Base-by-base conservation (phyloP, 1,140 invertebrate genomes). In the Samia ricini region DNA sequence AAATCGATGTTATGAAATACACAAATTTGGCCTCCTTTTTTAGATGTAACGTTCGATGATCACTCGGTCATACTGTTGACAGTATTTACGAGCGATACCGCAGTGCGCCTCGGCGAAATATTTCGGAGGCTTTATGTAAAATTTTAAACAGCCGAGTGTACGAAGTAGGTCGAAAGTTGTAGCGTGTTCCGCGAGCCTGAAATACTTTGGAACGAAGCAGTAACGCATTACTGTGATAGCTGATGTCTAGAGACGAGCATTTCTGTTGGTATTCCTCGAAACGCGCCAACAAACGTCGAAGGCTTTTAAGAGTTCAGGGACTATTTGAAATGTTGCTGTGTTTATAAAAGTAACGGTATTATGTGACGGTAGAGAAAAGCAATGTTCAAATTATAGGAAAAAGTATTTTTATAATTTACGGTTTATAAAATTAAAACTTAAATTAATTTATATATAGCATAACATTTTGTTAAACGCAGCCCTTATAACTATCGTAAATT, bases 51-150 rank as follows among this genome's bases (percentile, higher is more conserved):
- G 33, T 33, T 57, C 24, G 63, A 62, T 65, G 63, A 51, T 57
- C 48, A 51, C 19, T 54, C 60, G 56, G 55, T 56, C 63, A 58
- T 58, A 57, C 71, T 71, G 72, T 71, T n/a, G 60, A 72, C 72
- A 74, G 69, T 69, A 66, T 72, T 71, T 63, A 63, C 63, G 48
- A 56, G 33, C 49, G 56, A 62, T 71, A 59, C 70, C 76, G 76
- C 73, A 78, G 21, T 78, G 73, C 76, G 76, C 76, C 66, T 63
- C 65, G 29, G 65, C 8, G 33, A 69, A 75, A 75, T 71, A 75
- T 73, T 75, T 75, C 65, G 66, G n/a, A 61, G 64, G 67, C 62
- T 72, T 70, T 74, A 77, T 77, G 63, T 71, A 75, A 75, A 75
- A 77, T 77, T 77, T 77, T 73, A 68, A 77, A 42, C 66, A 75